These are phyloP conservation scores for Epizoanthus scotinus DNA, from an alignment of 92 coral and sea anemone genomes.

Conservation along the genomic window DNA sequence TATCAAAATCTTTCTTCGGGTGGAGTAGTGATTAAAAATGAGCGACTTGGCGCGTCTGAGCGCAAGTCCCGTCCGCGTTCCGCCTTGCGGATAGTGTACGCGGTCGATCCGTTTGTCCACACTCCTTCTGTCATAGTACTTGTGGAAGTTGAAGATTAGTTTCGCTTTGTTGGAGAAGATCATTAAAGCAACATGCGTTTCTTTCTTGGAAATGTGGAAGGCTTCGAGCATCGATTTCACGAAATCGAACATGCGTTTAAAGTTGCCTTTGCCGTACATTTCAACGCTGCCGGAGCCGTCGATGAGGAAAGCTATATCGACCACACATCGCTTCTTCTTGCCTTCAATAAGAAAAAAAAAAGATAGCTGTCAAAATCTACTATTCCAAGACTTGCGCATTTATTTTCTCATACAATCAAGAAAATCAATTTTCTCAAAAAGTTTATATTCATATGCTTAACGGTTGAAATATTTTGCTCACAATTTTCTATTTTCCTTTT, in stretches of 20 bases:
- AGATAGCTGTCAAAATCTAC: neutral
- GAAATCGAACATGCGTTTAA: constrained; percentile 75
- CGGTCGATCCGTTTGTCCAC: constrained; percentile 74
- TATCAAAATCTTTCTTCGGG: constrained; percentile 42
- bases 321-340: constrained; percentile 73
- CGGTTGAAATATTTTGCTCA: too few species aligned
- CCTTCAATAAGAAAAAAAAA: constrained; percentile 41
- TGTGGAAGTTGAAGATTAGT: constrained; percentile 67
- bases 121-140: constrained; percentile 64
- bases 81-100: constrained; percentile 75
- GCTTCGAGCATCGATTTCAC: constrained; percentile 71
- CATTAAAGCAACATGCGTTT: constrained; percentile 82
- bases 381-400: neutral
- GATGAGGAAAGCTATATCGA: constrained; percentile 84
- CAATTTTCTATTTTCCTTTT: too few species aligned
- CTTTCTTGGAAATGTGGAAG: constrained; percentile 76
- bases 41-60: constrained; percentile 73
- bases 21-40: constrained; percentile 55
- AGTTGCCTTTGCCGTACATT: constrained; percentile 88
- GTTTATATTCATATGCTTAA: too few species aligned
- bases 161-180: constrained; percentile 72
- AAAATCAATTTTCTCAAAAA: too few species aligned
- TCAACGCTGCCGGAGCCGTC: constrained; percentile 98
- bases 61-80: constrained; percentile 87
- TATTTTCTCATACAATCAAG: neutral